Percentiles rank a stretch among this genome's conserved stretches.
These are phyloP conservation scores for Alca torda DNA, from an alignment of 2,797 vertebrate genomes.

Conservation along the genomic window DNA sequence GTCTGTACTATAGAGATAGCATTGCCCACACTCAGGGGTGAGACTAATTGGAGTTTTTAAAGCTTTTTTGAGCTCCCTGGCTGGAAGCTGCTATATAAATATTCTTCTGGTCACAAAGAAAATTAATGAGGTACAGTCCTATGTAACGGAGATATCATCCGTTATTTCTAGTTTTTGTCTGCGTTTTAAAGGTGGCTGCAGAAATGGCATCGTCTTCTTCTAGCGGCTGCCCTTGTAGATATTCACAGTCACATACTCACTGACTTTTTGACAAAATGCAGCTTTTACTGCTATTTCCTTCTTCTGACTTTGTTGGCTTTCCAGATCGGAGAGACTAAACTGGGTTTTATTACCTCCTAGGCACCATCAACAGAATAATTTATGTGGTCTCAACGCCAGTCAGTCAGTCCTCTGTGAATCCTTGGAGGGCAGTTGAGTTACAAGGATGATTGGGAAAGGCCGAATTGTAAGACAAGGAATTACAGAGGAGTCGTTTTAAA, in stretches of 20 bases:
- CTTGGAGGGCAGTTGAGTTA: constrained; percentile 26
- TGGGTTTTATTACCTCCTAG: constrained; percentile 42
- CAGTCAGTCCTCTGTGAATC: constrained; percentile 17
- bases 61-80: not conserved
- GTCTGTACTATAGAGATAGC: constrained; percentile 42
- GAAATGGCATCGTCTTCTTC: not conserved
- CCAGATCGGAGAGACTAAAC: constrained; percentile 7
- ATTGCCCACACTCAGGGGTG: not conserved
- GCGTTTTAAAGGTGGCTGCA: not conserved
- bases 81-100: constrained; percentile 3
- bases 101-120: constrained; percentile 5
- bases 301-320: not conserved
- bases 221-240: not conserved
- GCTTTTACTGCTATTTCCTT: constrained; percentile 22
- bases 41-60: constrained; percentile 27
- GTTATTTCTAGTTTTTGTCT: not conserved
- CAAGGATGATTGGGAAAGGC: constrained; percentile 3
- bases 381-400: constrained; percentile 5
- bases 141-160: not conserved
- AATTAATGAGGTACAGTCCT: not conserved
- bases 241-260: constrained; percentile 32
- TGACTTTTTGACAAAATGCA: constrained; percentile 18
- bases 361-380: constrained; percentile 35
- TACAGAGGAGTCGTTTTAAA: constrained; percentile 4
- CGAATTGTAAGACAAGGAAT: not conserved